Evolutionary conservation across 2,888 invertebrate species (phyloP), one percentile per base, ranked within the genome.

Genomic region (Hanleya hanleyi): DNA sequence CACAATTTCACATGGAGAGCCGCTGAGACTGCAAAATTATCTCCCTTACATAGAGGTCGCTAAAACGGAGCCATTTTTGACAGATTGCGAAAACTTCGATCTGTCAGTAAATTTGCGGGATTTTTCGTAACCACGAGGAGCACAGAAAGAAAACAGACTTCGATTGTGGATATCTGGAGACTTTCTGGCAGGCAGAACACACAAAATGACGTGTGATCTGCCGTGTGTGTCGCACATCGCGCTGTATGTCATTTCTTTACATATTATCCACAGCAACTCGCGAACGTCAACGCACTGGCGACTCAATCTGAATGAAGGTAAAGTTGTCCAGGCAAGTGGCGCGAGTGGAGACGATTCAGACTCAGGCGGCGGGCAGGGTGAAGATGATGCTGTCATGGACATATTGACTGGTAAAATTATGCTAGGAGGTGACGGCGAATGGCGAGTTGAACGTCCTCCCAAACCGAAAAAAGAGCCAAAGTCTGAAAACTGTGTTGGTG

Each of bases 251-350:
- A 92, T 95, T 90, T 94, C 94, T 81, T 93, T 94, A 88, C 94
- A 94, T 91, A 93, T 94, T 86, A 92, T 94, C 84, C 91, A 93
- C 78, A 95, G 94, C 80, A 96, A 96, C 91, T 95, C 96, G 47
- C 93, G 95, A 82, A 95, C 95, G 26, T 95, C 96, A 69, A 94
- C 94, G 84, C 92, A 95, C 88, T 96, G 96, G 96, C 94, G 94
- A 91, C 91, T 96, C 75, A 95, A 94, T 89, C 92, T 93, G 67
- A 95, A 95, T 84, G 94, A 94, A 88, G 95, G 94, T 69, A 94
- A 94, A 91, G 86, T 90, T 66, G 82, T 87, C 36, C 83, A 74
- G 67, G 51, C 77, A 32, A 36, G 32, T 7, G 67, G 47, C n/a
- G 49, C 12, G 7, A n/a, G 75, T 32, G 29, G 26, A 6, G 29